phyloP scores from a whole-genome alignment of 2,797 vertebrate genomes.

The Labeo calbasu region DNA sequence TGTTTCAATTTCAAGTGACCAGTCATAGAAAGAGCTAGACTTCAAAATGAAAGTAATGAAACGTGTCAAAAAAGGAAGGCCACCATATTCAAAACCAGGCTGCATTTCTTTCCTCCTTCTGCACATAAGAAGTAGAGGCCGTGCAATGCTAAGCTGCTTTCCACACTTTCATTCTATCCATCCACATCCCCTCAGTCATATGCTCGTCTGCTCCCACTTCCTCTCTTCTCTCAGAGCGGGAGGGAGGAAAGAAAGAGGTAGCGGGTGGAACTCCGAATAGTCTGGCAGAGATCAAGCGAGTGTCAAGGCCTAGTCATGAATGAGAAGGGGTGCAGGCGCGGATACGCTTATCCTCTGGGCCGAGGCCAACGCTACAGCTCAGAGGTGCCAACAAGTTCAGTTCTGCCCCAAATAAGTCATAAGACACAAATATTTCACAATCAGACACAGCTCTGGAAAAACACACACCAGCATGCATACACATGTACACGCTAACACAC shows the following conservation, averaged over 20 bases:
- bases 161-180: conserved; percentile 42
- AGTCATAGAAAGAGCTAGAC: not conserved
- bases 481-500: conserved; percentile 24
- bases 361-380: conserved; percentile 32
- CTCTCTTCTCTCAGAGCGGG: conserved; percentile 61
- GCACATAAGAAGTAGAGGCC: not conserved
- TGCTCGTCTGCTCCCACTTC: conserved; percentile 83
- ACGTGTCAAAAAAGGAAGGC: not conserved
- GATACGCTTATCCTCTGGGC: conserved; percentile 62
- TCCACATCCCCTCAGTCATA: conserved; percentile 79
- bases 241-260: not conserved
- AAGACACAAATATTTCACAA: conserved; percentile 74
- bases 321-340: conserved; percentile 43
- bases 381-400: conserved; percentile 67
- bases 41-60: not conserved
- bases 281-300: conserved; percentile 4
- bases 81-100: not conserved
- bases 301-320: conserved; percentile 18
- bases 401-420: conserved; percentile 75
- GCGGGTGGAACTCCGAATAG: not conserved
- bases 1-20: conserved; percentile 3
- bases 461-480: conserved; percentile 17
- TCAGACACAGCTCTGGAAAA: conserved; percentile 55
- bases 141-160: not conserved
- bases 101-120: not conserved